Evolutionary conservation across 2,113 vertebrate species (phyloP), one percentile per base, ranked within the genome.

Genomic region (Eulacestoma nigropectus): DNA sequence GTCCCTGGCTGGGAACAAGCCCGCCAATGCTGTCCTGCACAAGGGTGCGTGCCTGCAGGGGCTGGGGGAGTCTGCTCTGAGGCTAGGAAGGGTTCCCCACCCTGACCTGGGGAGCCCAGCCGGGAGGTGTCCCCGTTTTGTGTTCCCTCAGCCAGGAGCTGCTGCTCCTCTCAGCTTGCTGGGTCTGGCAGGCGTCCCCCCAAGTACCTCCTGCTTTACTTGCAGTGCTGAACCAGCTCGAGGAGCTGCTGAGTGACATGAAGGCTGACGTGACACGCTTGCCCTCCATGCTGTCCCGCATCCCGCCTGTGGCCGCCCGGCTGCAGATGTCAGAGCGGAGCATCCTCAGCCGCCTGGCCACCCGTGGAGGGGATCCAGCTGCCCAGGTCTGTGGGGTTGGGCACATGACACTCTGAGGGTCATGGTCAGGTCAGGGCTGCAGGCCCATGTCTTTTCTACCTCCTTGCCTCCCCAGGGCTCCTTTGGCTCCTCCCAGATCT

Each of bases 201-300:
- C 7, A 47, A 63, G n/a, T 4, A 9, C 1, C 0, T 33, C 30
- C 8, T 4, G 5, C 25, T 63, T 50, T 63, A 7, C 44, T 89
- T 4, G 7, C 98, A 99, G 99, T 99, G 89, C 95, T 99, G 96
- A 99, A 99, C 98, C 99, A 99, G 98, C 98, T 99, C 56, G 99
- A 99, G 97, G 99, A 99, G 95, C 98, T 99, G 94, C 97, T 99
- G 97, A 99, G 99, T 1, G 99, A 99, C 97, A 99, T 99, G 99
- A 99, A 99, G 93, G 99, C 99, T 0, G 99, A 99, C 1, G 99
- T 99, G 90, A 99, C 99, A 0, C 98, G 99, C 77, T 96, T 99
- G 97, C 99, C 99, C 78, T 99, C 99, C 98, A 99, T 99, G 99
- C 96, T 99, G 90, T 99, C 99, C 70, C 98, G 99, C 80, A 99